Conservation (phyloP, 2,113 vertebrate genomes). For the Hemiprocne comata region DNA sequence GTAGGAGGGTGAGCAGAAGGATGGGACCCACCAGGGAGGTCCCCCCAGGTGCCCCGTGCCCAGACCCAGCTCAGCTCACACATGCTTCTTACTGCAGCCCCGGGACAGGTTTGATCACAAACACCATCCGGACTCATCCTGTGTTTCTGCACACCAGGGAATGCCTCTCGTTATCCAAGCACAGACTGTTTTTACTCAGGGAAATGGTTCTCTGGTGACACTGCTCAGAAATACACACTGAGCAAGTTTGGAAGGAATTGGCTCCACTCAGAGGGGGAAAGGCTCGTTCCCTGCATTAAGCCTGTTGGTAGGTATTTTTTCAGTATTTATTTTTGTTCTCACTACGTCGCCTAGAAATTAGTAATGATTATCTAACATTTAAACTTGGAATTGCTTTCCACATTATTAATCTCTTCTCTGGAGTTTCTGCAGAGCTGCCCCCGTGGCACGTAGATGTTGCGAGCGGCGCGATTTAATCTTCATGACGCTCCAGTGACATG, state of each 20-base stretch:
- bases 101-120: not conserved
- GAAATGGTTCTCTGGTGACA: accelerated
- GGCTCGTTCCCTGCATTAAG: not conserved
- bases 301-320: not conserved
- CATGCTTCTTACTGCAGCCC: no score
- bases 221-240: accelerated
- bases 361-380: not conserved
- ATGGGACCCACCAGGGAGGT: not conserved
- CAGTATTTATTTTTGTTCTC: not conserved
- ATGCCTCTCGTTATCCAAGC: accelerated
- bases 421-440: not conserved
- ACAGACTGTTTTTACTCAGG: not conserved
- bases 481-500: accelerated
- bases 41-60: not conserved
- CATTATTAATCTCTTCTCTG: not conserved
- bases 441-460: not conserved
- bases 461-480: not conserved
- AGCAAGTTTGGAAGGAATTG: not conserved
- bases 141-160: accelerated
- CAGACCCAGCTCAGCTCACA: accelerated
- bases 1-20: not conserved
- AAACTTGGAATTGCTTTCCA: not conserved
- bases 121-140: accelerated
- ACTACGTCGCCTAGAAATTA: not conserved
- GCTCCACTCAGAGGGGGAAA: not conserved